Conservation (phyloP, 2,113 vertebrate species). For the Austrofundulus limnaeus region DNA sequence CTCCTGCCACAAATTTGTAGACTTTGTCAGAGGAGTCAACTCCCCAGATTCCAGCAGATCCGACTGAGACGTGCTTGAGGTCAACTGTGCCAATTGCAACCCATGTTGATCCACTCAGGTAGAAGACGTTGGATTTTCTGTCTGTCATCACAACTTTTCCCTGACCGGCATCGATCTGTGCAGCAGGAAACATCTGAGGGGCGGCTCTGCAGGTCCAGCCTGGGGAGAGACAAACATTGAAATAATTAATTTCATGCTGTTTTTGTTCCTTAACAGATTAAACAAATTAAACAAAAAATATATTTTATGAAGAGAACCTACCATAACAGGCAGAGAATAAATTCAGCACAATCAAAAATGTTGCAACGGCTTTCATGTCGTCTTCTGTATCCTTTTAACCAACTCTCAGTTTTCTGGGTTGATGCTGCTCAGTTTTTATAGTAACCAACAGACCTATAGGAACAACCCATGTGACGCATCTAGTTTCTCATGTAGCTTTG, state of each 20-base stretch:
- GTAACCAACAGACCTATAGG: background rate
- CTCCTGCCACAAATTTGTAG: background rate
- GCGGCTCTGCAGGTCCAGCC: background rate
- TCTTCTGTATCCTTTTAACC: background rate
- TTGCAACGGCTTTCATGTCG: constrained; percentile 26
- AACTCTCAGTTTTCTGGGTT: background rate
- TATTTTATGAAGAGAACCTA: background rate
- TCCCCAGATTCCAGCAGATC: constrained; percentile 32
- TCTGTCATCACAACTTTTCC: constrained; percentile 19
- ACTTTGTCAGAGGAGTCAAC: rapidly evolving
- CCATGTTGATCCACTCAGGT: background rate
- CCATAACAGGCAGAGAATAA: constrained; percentile 16
- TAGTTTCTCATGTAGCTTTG: too few species aligned
- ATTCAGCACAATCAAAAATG: constrained; percentile 15
- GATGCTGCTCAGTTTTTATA: background rate
- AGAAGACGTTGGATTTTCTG: background rate
- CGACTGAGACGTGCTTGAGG: constrained; percentile 29
- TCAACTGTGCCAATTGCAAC: background rate
- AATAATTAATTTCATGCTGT: background rate
- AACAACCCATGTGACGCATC: background rate
- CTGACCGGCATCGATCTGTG: constrained; percentile 24
- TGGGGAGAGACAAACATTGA: background rate
- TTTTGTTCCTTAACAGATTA: background rate
- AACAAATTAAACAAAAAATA: background rate
- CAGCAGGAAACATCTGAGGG: constrained; percentile 9